Evolutionary conservation across 2,113 vertebrate species (phyloP).

Genomic region (Mormyrus lacerda): DNA sequence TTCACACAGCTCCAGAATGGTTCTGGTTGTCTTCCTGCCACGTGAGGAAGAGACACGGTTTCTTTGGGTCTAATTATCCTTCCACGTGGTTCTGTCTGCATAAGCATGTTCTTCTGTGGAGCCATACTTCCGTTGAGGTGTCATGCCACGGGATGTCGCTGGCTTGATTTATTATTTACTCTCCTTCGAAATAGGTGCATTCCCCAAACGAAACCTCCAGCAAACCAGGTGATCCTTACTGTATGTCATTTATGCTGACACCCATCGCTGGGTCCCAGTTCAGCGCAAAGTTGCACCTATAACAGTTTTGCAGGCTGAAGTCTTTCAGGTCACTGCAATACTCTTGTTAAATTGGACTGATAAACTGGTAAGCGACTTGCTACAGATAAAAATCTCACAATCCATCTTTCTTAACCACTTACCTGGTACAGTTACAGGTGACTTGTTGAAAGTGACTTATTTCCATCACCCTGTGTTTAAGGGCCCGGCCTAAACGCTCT

Average conservation of each 20-base stretch:
- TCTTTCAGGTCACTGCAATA: background rate
- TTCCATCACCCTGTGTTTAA: background rate
- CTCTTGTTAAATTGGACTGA: background rate
- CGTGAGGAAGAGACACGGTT: background rate
- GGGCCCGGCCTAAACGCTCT: background rate
- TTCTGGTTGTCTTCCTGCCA: background rate
- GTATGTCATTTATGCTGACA: background rate
- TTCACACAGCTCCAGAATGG: background rate
- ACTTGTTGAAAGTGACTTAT: background rate
- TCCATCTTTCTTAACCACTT: background rate
- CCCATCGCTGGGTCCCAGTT: background rate
- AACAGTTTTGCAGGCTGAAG: background rate
- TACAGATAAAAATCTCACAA: background rate
- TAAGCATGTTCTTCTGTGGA: background rate
- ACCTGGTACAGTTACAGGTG: background rate
- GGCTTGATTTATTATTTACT: conserved; percentile 2
- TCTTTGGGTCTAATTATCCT: background rate
- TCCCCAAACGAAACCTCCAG: background rate
- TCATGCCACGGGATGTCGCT: background rate
- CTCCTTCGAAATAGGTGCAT: background rate
- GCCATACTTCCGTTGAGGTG: background rate
- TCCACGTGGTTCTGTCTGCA: background rate
- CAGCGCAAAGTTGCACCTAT: background rate
- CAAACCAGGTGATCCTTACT: background rate
- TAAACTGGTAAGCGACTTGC: background rate